Conservation (phyloP, 2,113 vertebrate genomes). For the mouse (Mus musculus) region DNA sequence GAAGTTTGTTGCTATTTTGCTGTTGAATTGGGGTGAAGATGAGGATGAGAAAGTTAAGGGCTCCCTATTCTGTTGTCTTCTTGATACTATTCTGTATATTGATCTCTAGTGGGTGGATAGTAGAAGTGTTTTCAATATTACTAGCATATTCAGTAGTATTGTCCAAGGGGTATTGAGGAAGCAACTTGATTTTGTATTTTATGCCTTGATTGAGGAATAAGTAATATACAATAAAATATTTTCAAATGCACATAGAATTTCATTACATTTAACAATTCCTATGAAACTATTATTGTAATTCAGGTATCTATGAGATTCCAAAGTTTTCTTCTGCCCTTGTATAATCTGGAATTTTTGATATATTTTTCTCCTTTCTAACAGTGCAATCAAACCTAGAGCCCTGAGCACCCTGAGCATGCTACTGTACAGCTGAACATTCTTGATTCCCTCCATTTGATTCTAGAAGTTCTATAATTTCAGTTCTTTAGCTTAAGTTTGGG, state of each 20-base stretch:
- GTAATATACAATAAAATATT: not conserved
- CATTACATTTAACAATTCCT: constrained; percentile 6
- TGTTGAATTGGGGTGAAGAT: not conserved
- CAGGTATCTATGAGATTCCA: not conserved
- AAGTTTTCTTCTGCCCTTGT: not conserved
- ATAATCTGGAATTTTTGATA: not conserved
- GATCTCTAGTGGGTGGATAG: not conserved
- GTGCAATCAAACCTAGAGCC: not conserved
- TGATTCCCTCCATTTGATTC: not conserved
- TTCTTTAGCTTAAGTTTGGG: not conserved
- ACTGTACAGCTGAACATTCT: not conserved
- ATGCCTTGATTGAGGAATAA: not conserved
- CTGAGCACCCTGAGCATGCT: not conserved
- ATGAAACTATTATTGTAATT: not conserved
- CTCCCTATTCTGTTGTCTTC: not conserved
- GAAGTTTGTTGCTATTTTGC: not conserved
- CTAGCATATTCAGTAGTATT: not conserved
- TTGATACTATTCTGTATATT: not conserved
- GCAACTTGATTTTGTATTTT: constrained; percentile 34
- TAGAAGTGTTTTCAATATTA: not conserved
- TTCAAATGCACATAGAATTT: not conserved
- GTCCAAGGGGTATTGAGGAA: not conserved
- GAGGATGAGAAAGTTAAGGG: not conserved
- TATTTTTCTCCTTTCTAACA: not conserved
- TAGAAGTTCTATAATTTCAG: not conserved